Evolutionary conservation across 1,140 invertebrate species (phyloP), one percentile per base, ranked within the genome.

Genomic region (Drosophila asahinai): DNA sequence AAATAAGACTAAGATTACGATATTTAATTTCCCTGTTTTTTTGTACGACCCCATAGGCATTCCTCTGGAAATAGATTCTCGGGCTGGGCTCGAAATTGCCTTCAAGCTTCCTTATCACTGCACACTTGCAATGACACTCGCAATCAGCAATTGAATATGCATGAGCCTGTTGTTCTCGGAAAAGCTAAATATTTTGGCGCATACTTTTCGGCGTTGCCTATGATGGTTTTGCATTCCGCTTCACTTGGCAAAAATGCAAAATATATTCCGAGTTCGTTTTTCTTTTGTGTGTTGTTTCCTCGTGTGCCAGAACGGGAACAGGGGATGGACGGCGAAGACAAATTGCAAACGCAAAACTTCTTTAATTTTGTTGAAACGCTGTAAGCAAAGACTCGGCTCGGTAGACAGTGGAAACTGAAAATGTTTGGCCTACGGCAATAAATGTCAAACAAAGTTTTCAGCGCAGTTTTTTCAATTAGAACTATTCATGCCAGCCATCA

Each of bases 331-430:
- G 62, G 52, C 64, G 45, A 25, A 48, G 81, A 79, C 84, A 84
- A 87, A 87, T 89, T 89, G 77, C 74, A 68, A 81, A 65, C 77
- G 74, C 66, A 90, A 87, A 87, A 87, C 86, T 87, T 87, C 84
- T 89, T 87, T 84, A 87, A 87, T 87, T 87, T 90, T 76, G 62
- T 80, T 81, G 70, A 81, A 86, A 77, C 42, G 80, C 75, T 74
- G 71, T 48, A 60, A 81, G 72, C 81, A 54, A 76, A 77, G 70
- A 59, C 63, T 49, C 55, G 45, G 60, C 54, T 52, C 48, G 49
- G 9, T 9, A 77, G 64, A 51, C 57, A 81, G 73, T 52, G 58
- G 54, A 77, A 82, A 77, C 72, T 77, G 65, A 90, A 80, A 90
- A 77, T 75, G 79, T 68, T 77, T 77, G 68, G 86, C 86, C 82